Conservation (phyloP, 2,888 invertebrate genomes). For the Nemoura dubitans region DNA sequence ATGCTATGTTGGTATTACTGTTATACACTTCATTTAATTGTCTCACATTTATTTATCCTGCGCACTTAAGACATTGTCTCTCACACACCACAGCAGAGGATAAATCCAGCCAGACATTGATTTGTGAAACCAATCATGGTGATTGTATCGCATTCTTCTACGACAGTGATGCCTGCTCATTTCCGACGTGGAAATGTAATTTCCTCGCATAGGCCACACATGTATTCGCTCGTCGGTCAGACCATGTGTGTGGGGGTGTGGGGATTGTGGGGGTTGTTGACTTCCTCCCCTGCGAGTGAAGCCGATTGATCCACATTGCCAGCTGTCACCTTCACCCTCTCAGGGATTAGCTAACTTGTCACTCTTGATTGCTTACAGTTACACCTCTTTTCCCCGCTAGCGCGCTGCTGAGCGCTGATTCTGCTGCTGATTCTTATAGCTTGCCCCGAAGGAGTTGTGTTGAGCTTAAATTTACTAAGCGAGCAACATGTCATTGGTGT, state of each 20-base stretch:
- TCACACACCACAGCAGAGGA: background rate
- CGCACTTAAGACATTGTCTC: background rate
- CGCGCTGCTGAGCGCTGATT: too few species aligned
- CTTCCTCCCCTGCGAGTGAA: background rate
- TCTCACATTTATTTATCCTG: too few species aligned
- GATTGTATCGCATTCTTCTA: conserved; percentile 33
- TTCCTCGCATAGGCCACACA: background rate
- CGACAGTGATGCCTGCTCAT: conserved; percentile 23
- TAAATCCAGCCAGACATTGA: conserved; percentile 2
- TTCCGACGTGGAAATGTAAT: conserved; percentile 34
- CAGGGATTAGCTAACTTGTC: conserved; percentile 40
- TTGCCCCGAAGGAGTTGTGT: background rate
- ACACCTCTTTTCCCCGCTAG: conserved; percentile 28
- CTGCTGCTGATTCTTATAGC: background rate
- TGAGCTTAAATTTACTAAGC: background rate
- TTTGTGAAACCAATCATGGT: conserved; percentile 22
- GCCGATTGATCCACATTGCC: conserved; percentile 34
- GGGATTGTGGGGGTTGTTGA: background rate
- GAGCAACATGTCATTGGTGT: background rate
- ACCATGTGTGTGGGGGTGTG: background rate
- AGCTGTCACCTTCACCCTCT: conserved; percentile 26
- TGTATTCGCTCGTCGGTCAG: background rate
- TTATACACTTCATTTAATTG: background rate
- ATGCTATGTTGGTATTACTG: too few species aligned
- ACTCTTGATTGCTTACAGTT: conserved; percentile 38